Base-by-base conservation (phyloP, 1,140 invertebrate species). In the Trachelipus rathkii region DNA sequence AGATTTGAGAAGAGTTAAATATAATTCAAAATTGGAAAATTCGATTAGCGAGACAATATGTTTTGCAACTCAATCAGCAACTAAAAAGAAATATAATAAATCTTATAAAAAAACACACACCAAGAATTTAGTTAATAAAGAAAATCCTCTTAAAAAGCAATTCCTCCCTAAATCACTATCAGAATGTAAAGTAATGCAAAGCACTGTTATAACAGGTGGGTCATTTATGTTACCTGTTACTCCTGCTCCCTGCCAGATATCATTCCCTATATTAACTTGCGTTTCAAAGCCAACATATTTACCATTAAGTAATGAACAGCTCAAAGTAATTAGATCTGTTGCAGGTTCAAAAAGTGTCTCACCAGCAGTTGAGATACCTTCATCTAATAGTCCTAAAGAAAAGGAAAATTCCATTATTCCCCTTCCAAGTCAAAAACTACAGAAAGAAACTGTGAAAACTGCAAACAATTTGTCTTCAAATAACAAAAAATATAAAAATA, bases 1-100 rank as follows among this genome's bases (percentile, higher is more conserved):
- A 60, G 50, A 13, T 60, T 60, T 60, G 8, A 60, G 50, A 60
- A 60, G 50, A 60, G 50, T 60, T 19, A 60, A 60, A 60, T 60
- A 60, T 60, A 19, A 15, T 60, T 60, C 19, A 60, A 60, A 60
- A 60, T 3, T 19, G 19, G 50, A 19, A 60, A 19, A 60, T 4
- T 15, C 50, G 15, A 50, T 10, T 15, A 60, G 50, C 8, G 50
- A 60, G 8, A 60, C 50, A 60, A 60, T 50, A 10, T 60, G 50
- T 19, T 8, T 60, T 60, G 1, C 50, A 60, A 60, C 50, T 50
- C 46, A 50, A 9, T 15, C 46, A 10, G 46, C 46, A 50, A 15
- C 15, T 15, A 50, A 50, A 50, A 50, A 9, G 15, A 10, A 50
- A 9, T 10, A 15, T 50, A 50, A 50, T 10, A 50, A 50, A 15